phyloP scores from a whole-genome alignment of 2,888 invertebrate species.

The Panopea generosa region DNA sequence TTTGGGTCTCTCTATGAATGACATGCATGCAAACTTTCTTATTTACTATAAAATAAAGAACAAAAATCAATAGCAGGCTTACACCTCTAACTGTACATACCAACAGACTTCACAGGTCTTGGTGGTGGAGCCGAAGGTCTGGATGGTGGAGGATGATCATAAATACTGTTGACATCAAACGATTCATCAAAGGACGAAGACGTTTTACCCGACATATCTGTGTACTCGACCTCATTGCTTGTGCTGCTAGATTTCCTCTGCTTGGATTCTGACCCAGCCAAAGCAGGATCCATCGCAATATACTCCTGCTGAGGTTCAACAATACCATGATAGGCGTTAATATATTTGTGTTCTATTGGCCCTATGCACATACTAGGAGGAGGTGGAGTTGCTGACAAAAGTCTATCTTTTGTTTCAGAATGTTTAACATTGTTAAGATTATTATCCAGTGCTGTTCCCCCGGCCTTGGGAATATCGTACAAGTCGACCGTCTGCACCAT shows the following conservation, averaged over 20 bases:
- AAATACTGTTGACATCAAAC: constrained; percentile 47
- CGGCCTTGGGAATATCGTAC: constrained; percentile 62
- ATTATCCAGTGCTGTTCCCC: constrained; percentile 17
- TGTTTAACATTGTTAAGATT: constrained; percentile 54
- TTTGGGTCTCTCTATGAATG: too few relatives aligned
- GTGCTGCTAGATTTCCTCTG: constrained; percentile 57
- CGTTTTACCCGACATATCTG: constrained; percentile 64
- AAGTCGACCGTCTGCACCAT: constrained; percentile 64
- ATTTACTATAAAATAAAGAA: too few relatives aligned
- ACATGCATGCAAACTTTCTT: too few relatives aligned
- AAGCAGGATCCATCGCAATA: constrained; percentile 66
- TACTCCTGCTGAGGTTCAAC: constrained; percentile 60
- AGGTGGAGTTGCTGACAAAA: constrained; percentile 59
- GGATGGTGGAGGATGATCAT: constrained; percentile 66
- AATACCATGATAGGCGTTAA: constrained; percentile 68
- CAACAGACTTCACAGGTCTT: constrained; percentile 47
- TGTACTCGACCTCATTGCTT: constrained; percentile 64
- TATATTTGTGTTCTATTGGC: constrained; percentile 65
- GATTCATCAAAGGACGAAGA: constrained; percentile 57
- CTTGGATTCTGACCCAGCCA: constrained; percentile 9
- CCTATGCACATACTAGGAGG: constrained; percentile 59
- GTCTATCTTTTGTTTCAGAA: constrained; percentile 39
- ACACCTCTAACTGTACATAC: too few relatives aligned
- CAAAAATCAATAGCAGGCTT: too few relatives aligned
- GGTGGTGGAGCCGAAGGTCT: constrained; percentile 59